Base-by-base conservation (phyloP, 1,140 invertebrate genomes). In the Neodiprion pinetum region DNA sequence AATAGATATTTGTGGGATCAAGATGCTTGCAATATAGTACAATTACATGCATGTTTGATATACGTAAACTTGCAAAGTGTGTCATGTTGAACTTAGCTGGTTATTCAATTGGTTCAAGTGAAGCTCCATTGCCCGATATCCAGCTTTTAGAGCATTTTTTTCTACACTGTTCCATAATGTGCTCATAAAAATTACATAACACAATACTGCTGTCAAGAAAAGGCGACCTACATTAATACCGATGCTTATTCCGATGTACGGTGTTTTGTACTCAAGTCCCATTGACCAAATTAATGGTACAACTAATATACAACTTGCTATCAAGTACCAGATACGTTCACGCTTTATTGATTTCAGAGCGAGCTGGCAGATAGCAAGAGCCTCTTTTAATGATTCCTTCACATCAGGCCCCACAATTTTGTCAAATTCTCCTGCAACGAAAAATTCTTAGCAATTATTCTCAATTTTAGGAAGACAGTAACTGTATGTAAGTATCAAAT, bases 91-190 rank as follows among this genome's bases (percentile, higher is more conserved):
- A 74, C 72, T 77, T 65, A 75, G 40, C 66, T 74, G 76, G 67
- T 80, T 79, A 68, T 72, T 85, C 71, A 85, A 72, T 73, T 83
- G 84, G 23, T 72, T 73, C 67, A 91, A 80, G 82, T 88, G 85
- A 65, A 92, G 83, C 81, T 93, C 89, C 91, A 94, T 93, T 2
- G 88, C 89, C 53, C 89, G 86, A 81, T 89, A 90, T 21, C 93
- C 93, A n/a, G 94, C 92, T 82, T 93, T 90, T 7, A 95, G 88
- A 71, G 93, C 93, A 88, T 96, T 94, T 77, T 89, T 90, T 84
- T 96, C 95, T 73, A 95, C 93, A 74, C 89, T 90, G 84, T 95
- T 94, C 95, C 95, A 96, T 78, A 96, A 83, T 17, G 93, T 90
- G 71, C 91, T 93, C 94, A 96, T 95, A 75, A 95, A 91, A 49